Base-by-base conservation (phyloP, 2,113 vertebrate species). In the Scomber colias region DNA sequence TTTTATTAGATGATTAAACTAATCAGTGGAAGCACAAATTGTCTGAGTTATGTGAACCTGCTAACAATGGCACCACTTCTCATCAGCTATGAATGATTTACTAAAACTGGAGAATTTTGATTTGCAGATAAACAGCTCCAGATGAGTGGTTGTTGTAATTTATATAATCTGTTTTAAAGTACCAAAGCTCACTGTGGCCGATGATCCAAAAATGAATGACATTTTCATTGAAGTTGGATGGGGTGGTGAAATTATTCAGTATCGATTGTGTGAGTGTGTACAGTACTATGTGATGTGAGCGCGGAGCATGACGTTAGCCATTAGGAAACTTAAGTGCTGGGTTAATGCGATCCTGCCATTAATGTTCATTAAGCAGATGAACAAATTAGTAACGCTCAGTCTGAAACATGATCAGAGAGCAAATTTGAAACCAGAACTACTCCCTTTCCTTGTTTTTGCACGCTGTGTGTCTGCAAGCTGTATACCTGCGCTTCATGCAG, bases 291-390 rank as follows among this genome's bases (percentile, higher is more conserved):
- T 4, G 69, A 79, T 81, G 73, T 70, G 75, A 85, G 75, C 81
- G 24, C 10, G 4, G 77, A 83, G 75, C 79, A 65, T 78, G 78
- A 74, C 80, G 63, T 59, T 73, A 50, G 70, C 79, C 91, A 85
- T 89, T 86, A 81, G 78, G 69, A 73, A 84, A 71, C 56, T 48
- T 65, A 80, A 84, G 87, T 89, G 87, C 79, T 79, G 77, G 79
- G 65, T 89, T 89, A 88, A 90, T 87, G 91, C 44, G 3, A 71
- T 77, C 56, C 86, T 84, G 86, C 77, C 88, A 82, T 82, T 87
- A 89, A 75, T 69, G 61, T 87, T 90, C 88, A 90, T 92, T 90
- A 92, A 81, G 79, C 65, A 87, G 76, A 92, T 82, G 83, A 87
- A 86, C 54, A 75, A 88, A 81, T 89, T 76, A 86, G 88, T 55